phyloP scores from a whole-genome alignment of 2,113 vertebrate species.

The Hypomesus transpacificus region DNA sequence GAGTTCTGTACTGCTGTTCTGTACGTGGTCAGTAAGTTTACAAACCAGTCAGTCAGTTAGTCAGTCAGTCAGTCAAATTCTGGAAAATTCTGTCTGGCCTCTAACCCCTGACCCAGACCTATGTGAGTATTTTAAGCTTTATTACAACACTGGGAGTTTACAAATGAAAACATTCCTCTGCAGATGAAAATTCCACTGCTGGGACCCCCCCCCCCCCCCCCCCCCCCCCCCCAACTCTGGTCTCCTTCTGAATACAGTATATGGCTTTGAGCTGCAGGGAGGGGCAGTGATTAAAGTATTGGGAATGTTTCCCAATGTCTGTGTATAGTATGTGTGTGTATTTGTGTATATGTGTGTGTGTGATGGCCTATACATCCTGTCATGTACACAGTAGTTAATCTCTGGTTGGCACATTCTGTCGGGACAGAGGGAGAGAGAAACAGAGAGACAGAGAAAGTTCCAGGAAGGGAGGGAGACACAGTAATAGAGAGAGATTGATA shows the following conservation, averaged over 20 bases:
- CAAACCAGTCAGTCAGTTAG: background rate
- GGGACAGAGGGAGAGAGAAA: background rate
- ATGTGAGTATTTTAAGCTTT: constrained; percentile 14
- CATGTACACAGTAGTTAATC: background rate
- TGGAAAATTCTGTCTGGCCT: constrained; percentile 52
- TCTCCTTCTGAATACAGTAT: constrained; percentile 28
- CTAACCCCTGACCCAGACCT: constrained; percentile 4
- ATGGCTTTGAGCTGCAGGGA: background rate
- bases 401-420: background rate
- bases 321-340: background rate
- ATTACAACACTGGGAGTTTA: constrained; percentile 35
- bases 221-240: background rate
- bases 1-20: no score
- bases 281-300: constrained; percentile 15
- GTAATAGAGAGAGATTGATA: no score
- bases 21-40: background rate
- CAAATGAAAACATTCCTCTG: constrained; percentile 42
- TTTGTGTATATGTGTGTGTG: background rate
- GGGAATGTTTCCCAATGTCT: constrained; percentile 23
- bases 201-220: background rate
- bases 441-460: background rate
- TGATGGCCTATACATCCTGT: constrained; percentile 28
- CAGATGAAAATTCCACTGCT: constrained; percentile 29
- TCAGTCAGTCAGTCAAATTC: background rate
- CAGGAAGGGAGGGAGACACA: no score